Conservation (phyloP, 2,888 invertebrate genomes). For the Lasius fuliginosus region DNA sequence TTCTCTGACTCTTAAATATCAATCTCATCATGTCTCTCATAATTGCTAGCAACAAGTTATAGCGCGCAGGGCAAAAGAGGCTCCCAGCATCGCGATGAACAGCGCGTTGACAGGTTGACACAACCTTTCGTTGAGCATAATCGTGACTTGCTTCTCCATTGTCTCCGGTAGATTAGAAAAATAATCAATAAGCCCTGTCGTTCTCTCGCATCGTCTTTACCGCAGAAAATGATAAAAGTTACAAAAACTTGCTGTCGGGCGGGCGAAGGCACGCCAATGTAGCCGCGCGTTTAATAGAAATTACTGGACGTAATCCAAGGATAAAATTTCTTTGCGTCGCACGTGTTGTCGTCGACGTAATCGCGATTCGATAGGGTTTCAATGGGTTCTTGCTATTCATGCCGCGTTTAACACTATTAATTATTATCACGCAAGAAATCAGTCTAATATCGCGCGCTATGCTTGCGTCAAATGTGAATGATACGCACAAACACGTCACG, state of each 20-base stretch:
- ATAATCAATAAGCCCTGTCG: slow-evolving; percentile 51
- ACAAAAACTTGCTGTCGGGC: slow-evolving; percentile 40
- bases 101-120: slow-evolving; percentile 49
- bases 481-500: slow-evolving; percentile 59
- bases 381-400: slow-evolving; percentile 54
- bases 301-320: slow-evolving; percentile 40
- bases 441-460: slow-evolving; percentile 45
- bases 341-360: slow-evolving; percentile 49
- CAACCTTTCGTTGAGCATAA: slow-evolving; percentile 34
- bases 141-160: slow-evolving; percentile 53
- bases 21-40: slow-evolving; percentile 12
- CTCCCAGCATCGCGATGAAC: slow-evolving; percentile 29
- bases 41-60: slow-evolving; percentile 38
- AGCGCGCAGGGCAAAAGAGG: slow-evolving; percentile 22
- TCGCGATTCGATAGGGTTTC: slow-evolving; percentile 39
- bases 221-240: slow-evolving; percentile 41
- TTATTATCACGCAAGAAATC: slow-evolving; percentile 56
- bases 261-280: slow-evolving; percentile 1
- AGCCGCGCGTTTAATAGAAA: slow-evolving; percentile 39
- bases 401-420: slow-evolving; percentile 66
- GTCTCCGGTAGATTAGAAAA: slow-evolving; percentile 42
- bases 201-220: slow-evolving; percentile 18
- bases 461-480: slow-evolving; percentile 64
- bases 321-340: slow-evolving; percentile 51
- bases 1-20: slow-evolving; percentile 12